These are phyloP conservation scores for Hedychridium roseum DNA, from an alignment of 2,888 invertebrate species.

Conservation along the genomic window DNA sequence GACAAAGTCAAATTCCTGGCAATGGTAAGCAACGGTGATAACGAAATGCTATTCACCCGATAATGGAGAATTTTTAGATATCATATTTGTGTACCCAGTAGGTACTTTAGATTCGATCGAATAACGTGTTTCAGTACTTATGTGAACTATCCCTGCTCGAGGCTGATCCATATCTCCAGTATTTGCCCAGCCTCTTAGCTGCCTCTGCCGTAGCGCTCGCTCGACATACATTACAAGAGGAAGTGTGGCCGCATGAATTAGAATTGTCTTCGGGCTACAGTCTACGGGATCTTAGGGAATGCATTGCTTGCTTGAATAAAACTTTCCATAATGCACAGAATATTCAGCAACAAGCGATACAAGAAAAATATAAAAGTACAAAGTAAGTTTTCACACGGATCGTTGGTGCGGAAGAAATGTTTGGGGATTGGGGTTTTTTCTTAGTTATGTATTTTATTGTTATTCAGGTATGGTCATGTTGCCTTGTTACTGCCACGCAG, in stretches of 20 bases:
- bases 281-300: conserved; percentile 71
- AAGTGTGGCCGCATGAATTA: conserved; percentile 75
- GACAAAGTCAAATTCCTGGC: conserved; percentile 79
- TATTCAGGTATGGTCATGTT: conserved; percentile 59
- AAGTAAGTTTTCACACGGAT: conserved; percentile 72
- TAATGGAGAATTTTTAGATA: background rate
- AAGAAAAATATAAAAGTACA: conserved; percentile 85
- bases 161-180: conserved; percentile 85
- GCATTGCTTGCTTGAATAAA: conserved; percentile 74
- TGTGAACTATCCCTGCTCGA: conserved; percentile 86
- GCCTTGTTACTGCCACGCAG: conserved; percentile 55
- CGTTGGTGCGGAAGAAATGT: too few relatives aligned
- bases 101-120: background rate
- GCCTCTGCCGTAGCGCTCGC: conserved; percentile 84
- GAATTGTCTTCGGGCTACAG: conserved; percentile 74
- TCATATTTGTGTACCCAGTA: background rate
- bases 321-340: conserved; percentile 74
- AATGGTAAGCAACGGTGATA: conserved; percentile 71
- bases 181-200: conserved; percentile 82
- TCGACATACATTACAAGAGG: conserved; percentile 73
- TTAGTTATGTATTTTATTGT: conserved; percentile 11
- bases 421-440: conserved; percentile 4
- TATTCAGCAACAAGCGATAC: conserved; percentile 83
- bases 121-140: conserved; percentile 72
- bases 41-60: background rate